Evolutionary conservation across 2,797 vertebrate genomes (phyloP).

Genomic region (Acanthurus tractus): DNA sequence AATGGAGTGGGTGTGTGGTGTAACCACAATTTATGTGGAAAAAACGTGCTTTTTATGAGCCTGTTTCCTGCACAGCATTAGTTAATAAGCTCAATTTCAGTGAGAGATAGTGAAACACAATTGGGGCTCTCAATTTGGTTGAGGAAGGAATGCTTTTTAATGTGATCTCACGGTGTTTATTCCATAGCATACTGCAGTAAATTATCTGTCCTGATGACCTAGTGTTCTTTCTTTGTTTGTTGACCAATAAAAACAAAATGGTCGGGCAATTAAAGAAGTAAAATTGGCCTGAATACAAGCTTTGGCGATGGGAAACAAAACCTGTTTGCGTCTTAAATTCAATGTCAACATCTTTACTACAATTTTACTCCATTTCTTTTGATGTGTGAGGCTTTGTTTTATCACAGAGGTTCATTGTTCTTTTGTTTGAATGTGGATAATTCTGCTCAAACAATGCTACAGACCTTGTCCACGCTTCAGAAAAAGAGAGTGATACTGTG

Average conservation of each 20-base stretch:
- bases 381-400: slow-evolving; percentile 8
- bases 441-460: not conserved
- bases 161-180: slow-evolving; percentile 61
- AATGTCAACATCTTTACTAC: slow-evolving; percentile 31
- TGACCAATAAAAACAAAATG: slow-evolving; percentile 63
- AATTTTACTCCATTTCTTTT: slow-evolving; percentile 20
- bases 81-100: slow-evolving; percentile 80
- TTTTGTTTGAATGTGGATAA: slow-evolving; percentile 27
- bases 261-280: slow-evolving; percentile 49
- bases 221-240: slow-evolving; percentile 52
- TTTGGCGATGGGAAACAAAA: slow-evolving; percentile 16
- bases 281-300: slow-evolving; percentile 26
- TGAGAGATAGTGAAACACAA: slow-evolving; percentile 74
- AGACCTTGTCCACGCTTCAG: slow-evolving; percentile 6
- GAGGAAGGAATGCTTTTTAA: slow-evolving; percentile 57
- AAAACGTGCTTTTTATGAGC: slow-evolving; percentile 73
- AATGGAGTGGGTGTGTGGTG: slow-evolving; percentile 46
- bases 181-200: slow-evolving; percentile 62
- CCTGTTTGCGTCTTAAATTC: slow-evolving; percentile 5
- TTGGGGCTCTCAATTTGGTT: slow-evolving; percentile 67
- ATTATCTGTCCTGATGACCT: slow-evolving; percentile 61
- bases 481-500: slow-evolving; percentile 1
- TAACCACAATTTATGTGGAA: slow-evolving; percentile 81
- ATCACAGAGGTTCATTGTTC: slow-evolving; percentile 17
- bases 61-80: slow-evolving; percentile 64